phyloP scores from a whole-genome alignment of 53 echinoderm and acorn worm species.

The Echinarachnius parma region DNA sequence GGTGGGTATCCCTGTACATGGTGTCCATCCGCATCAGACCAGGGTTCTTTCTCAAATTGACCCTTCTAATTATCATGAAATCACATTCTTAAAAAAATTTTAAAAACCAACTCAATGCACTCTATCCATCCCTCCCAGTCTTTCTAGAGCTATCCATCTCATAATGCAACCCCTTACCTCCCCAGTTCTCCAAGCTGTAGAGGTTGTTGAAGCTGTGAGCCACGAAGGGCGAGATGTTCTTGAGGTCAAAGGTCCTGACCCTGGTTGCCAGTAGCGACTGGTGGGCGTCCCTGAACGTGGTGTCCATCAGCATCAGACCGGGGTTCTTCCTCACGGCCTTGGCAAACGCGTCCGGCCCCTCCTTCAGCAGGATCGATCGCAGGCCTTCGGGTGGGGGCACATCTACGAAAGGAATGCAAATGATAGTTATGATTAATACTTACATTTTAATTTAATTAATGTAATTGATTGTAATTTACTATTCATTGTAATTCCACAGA shows the following conservation, averaged over 20 bases:
- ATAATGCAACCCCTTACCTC: conserved; percentile 88
- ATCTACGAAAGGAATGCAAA: conserved; percentile 47
- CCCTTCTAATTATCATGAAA: too few species aligned
- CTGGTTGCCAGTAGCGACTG: conserved; percentile 94
- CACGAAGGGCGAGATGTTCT: conserved; percentile 96
- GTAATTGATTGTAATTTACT: too few species aligned
- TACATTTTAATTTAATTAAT: too few species aligned
- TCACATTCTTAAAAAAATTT: too few species aligned
- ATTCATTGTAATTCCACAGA: too few species aligned
- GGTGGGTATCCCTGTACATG: too few species aligned
- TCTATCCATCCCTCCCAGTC: background rate
- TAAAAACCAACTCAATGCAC: too few species aligned
- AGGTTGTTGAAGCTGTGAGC: conserved; percentile 88
- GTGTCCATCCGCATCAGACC: too few species aligned
- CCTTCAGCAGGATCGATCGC: conserved; percentile 58
- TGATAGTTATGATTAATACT: too few species aligned
- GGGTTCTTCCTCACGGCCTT: conserved; percentile 81
- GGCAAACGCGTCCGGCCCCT: conserved; percentile 93
- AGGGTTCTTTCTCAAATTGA: too few species aligned
- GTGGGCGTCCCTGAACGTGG: conserved; percentile 92
- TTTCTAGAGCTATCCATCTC: background rate
- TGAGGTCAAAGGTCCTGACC: conserved; percentile 91
- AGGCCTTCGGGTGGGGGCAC: conserved; percentile 57
- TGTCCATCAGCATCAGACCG: conserved; percentile 87
- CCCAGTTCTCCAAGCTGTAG: conserved; percentile 96